Evolutionary conservation across 2,797 vertebrate genomes (phyloP), one percentile per base, ranked within the genome.

Genomic region (Pseudomugil gertrudae): DNA sequence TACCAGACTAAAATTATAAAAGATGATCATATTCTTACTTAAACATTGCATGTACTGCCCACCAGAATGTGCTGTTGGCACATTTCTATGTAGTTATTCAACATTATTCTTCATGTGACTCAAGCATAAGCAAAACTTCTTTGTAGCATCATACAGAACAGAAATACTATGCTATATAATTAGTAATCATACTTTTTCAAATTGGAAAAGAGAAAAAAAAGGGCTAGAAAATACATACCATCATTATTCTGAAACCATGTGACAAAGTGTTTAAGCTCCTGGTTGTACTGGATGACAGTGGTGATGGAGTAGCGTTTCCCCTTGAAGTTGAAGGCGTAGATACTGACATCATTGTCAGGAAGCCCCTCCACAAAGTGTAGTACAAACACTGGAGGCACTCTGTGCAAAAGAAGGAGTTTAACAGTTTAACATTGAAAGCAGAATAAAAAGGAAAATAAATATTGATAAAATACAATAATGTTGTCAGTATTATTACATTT

Each of bases 331-430:
- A 99, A 99, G 0, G 84, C 79, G 11, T 96, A 97, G 35, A 45
- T 71, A 15, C 82, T 68, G 74, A 97, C 64, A 29, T 96, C 87
- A 54, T 73, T 93, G 78, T 91, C 86, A 2, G 95, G 95, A 36
- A 98, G 93, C 23, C 98, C 98, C 78, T 97, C 94, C 1, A 95
- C 94, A 15, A 99, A 99, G 89, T 99, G 96, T 75, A 99, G 57
- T 52, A 82, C 94, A 66, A 99, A 94, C 76, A 99, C 35, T 1
- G 94, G 76, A 13, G 96, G 84, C 2, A 95, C 23, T 35, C 98
- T 99, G n/a, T n/a, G 63, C 6, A 9, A 21, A 57, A 32, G 21
- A 50, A 0, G 4, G 24, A 48, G 30, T 5, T 35, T 17, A 40
- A 47, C 9, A 2, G 40, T 9, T 43, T 8, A 43, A 19, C 17